A percentile compares a stretch with the other conserved stretches of the same genome.
Conservation (phyloP, 2,888 invertebrate species). For the Spilosoma lubricipeda region DNA sequence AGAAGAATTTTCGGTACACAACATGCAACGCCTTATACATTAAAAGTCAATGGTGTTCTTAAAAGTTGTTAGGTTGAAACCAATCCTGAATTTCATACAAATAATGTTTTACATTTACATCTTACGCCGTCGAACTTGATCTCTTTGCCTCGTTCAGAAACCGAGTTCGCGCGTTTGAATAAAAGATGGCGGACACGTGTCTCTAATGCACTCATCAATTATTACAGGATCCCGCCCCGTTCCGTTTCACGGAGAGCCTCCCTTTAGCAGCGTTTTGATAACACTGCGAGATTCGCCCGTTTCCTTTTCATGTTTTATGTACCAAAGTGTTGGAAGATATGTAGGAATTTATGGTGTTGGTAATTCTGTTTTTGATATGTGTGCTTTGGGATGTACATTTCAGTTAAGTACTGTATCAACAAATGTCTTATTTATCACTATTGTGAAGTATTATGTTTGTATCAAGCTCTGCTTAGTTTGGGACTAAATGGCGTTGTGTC, state of each 20-base stretch:
- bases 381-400: conserved; percentile 1
- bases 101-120: conserved; percentile 57
- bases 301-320: conserved; percentile 53
- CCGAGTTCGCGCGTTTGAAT: conserved; percentile 66
- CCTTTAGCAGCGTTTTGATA: conserved; percentile 59
- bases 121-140: conserved; percentile 26
- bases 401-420: neutral
- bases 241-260: conserved; percentile 42
- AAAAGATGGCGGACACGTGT: conserved; percentile 81
- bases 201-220: conserved; percentile 85
- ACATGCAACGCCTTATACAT: neutral
- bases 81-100: conserved; percentile 59
- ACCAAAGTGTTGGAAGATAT: conserved; percentile 24
- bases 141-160: conserved; percentile 39
- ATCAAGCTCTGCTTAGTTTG: no score
- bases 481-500: no score
- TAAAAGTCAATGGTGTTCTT: neutral
- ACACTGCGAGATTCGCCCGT: conserved; percentile 51
- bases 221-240: conserved; percentile 63
- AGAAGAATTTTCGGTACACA: neutral
- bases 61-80: neutral
- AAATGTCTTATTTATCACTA: neutral
- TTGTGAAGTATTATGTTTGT: neutral
- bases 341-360: conserved; percentile 29
- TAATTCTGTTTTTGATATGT: conserved; percentile 23